A percentile compares a stretch with the other conserved stretches of the same genome.
These are phyloP conservation scores for Triplophysa siluroides DNA, from an alignment of 2,113 vertebrate genomes.

Conservation along the genomic window DNA sequence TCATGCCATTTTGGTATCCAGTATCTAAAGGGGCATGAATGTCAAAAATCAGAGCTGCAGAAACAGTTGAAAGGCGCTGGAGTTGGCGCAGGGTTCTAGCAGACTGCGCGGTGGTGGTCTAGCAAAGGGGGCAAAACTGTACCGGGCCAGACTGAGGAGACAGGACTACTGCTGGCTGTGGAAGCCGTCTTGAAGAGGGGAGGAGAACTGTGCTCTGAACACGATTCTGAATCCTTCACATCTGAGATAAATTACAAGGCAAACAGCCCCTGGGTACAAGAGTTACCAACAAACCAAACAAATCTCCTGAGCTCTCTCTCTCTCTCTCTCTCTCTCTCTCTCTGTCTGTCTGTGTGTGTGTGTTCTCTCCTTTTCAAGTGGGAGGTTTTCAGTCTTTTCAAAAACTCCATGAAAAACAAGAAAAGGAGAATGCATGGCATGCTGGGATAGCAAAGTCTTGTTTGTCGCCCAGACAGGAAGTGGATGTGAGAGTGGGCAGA, in stretches of 20 bases:
- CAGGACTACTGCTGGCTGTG: not conserved
- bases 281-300: constrained; percentile 77
- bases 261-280: constrained; percentile 77
- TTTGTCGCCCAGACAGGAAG: constrained; percentile 80
- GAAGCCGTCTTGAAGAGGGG: not conserved
- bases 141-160: not conserved
- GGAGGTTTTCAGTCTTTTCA: constrained; percentile 71
- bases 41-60: constrained; percentile 2
- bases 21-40: not conserved
- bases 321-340: too few relatives aligned
- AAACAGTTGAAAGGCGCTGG: not conserved
- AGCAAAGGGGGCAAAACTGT: constrained; percentile 15
- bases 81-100: not conserved
- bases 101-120: not conserved
- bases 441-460: constrained; percentile 75
- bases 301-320: constrained; percentile 57
- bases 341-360: not conserved
- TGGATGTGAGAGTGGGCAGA: constrained; percentile 72
- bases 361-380: constrained; percentile 67
- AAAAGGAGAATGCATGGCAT: constrained; percentile 72
- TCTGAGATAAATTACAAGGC: constrained; percentile 80
- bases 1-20: not conserved
- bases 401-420: constrained; percentile 71
- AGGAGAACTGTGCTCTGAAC: constrained; percentile 78
- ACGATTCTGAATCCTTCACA: constrained; percentile 79